Evolutionary conservation across 2,113 vertebrate species (phyloP), one percentile per base, ranked within the genome.

Genomic region (Phycodurus eques): DNA sequence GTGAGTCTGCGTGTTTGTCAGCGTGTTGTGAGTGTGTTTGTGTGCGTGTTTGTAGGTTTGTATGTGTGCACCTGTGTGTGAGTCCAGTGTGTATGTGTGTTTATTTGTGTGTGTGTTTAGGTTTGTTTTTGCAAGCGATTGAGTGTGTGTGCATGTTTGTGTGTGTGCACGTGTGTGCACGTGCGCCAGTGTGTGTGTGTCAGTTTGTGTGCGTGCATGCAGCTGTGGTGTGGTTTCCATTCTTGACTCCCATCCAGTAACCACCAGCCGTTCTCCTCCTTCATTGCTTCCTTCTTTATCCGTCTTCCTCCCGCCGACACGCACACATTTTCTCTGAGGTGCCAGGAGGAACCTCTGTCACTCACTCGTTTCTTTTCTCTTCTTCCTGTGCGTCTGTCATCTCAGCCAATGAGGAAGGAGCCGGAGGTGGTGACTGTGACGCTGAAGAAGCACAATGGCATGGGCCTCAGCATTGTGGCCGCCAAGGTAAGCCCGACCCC

Each of bases 401-500:
- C 91, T 77, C 93, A 98, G 90, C 95, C 93, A 87, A 94, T 98
- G 92, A 95, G 95, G 90, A 98, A 99, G 74, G 97, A 99, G 76
- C 98, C 98, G 60, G 97, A 99, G 89, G 90, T 99, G 76, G 97
- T 96, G 91, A 98, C 97, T 9, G 98, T 99, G 84, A 99, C 98
- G 64, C 90, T 99, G 15, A 99, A 98, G 85, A 99, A 99, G 88
- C 96, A 98, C 85, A 98, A 99, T 7, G 98, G 98, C 75, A 98
- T 99, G 96, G 98, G 98, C 53, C 94, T 99, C 65, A 99, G 98
- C 92, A 99, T 99, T 14, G 98, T 99, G 71, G 98, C 98, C 27
- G 97, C 98, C 72, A 99, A 99, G 98, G 98, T 99, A 94, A 85
- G 94, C 10, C 47, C 35, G 35, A n/a, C 39, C 5, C 17, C 33